These are phyloP conservation scores for Corydoras maculifer DNA, from an alignment of 2,113 vertebrate genomes.

Conservation along the genomic window DNA sequence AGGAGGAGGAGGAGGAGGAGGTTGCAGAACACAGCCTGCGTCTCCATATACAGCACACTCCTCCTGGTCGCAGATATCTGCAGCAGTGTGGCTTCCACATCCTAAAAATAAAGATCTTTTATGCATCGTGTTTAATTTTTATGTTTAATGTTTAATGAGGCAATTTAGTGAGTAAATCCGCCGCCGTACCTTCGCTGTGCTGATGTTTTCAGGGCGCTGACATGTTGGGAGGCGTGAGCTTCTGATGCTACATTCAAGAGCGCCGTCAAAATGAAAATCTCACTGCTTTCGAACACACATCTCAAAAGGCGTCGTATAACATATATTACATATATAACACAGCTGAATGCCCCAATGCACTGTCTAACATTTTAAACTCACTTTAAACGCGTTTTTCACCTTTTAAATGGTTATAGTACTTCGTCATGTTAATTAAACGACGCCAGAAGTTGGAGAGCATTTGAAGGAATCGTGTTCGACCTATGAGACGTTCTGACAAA, in stretches of 20 bases:
- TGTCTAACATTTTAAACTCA: no score
- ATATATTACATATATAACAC: no score
- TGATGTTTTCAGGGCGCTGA: conserved; percentile 13
- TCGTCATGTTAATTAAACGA: no score
- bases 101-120: neutral
- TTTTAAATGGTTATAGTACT: no score
- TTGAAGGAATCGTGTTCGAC: no score
- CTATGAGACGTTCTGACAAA: no score
- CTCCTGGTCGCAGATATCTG: conserved; percentile 32
- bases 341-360: no score
- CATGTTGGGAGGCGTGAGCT: conserved; percentile 27
- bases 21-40: conserved; percentile 42
- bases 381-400: no score
- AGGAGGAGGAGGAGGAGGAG: neutral
- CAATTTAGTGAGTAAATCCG: neutral
- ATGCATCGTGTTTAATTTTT: no score
- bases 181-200: conserved; percentile 24
- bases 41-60: conserved; percentile 26
- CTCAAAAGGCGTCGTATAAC: neutral
- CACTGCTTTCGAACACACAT: neutral
- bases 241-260: conserved; percentile 3
- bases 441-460: no score
- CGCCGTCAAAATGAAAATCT: neutral
- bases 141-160: no score
- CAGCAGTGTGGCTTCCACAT: conserved; percentile 55